Conservation (phyloP, 2,797 vertebrate genomes). For the Salarias fasciatus region DNA sequence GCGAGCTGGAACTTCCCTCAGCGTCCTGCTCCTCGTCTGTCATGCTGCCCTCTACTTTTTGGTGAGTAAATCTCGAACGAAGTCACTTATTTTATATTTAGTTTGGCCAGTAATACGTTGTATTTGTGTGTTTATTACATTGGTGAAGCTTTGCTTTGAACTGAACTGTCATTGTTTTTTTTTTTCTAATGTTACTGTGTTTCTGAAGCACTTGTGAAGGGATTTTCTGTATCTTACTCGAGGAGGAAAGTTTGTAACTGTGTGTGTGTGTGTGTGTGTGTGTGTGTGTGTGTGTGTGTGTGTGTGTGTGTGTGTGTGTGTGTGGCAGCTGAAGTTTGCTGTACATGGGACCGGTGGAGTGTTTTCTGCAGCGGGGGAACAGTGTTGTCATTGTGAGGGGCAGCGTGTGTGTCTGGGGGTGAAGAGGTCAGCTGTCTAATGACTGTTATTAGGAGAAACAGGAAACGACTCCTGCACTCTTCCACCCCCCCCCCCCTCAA, state of each 20-base stretch:
- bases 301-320: too few relatives aligned
- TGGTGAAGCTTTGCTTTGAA: not conserved
- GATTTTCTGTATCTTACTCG: too few relatives aligned
- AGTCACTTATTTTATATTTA: too few relatives aligned
- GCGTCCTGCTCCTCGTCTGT: slow-evolving; percentile 8
- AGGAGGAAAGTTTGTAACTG: not conserved
- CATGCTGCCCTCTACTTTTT: slow-evolving; percentile 47
- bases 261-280: too few relatives aligned
- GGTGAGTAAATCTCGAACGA: slow-evolving; percentile 59
- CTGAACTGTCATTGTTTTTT: slow-evolving; percentile 2
- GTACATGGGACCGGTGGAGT: too few relatives aligned
- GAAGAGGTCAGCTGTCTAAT: slow-evolving; percentile 73
- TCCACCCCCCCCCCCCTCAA: too few relatives aligned
- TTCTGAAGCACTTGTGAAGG: not conserved
- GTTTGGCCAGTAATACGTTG: not conserved
- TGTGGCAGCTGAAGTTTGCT: too few relatives aligned
- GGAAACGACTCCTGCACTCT: slow-evolving; percentile 53
- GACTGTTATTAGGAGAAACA: slow-evolving; percentile 55
- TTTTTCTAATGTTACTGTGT: not conserved
- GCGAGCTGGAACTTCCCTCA: slow-evolving; percentile 39
- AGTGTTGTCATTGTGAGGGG: slow-evolving; percentile 66
- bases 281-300: too few relatives aligned
- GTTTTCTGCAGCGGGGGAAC: slow-evolving; percentile 17
- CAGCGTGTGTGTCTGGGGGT: slow-evolving; percentile 55
- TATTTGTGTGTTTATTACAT: not conserved